Conservation (phyloP, 2,797 vertebrate genomes). For the Gambusia yucatana region DNA sequence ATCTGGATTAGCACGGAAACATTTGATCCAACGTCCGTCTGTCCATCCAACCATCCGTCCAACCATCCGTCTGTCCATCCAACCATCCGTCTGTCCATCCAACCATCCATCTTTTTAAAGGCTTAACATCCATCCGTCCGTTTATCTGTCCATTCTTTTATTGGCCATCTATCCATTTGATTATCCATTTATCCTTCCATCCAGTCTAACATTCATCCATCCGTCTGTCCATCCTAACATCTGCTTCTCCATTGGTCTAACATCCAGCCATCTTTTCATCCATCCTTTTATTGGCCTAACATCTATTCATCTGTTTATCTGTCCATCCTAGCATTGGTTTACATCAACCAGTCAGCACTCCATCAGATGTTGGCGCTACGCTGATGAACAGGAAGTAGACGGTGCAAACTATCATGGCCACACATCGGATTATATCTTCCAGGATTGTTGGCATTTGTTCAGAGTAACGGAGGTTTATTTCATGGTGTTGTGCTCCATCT, state of each 20-base stretch:
- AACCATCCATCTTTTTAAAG: too few species aligned
- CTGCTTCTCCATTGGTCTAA: background rate
- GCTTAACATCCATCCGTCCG: background rate
- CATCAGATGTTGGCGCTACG: too few species aligned
- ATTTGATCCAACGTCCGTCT: background rate
- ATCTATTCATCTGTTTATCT: background rate
- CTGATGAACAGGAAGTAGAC: too few species aligned
- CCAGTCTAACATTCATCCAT: too few species aligned
- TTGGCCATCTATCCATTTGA: background rate
- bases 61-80: too few species aligned
- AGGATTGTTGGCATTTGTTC: background rate
- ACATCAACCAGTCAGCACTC: background rate
- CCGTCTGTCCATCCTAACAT: too few species aligned
- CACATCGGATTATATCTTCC: too few species aligned
- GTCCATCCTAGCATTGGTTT: background rate
- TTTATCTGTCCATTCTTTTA: too few species aligned
- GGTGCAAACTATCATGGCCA: too few species aligned
- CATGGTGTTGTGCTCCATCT: conserved; percentile 55
- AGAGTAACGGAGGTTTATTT: conserved; percentile 3
- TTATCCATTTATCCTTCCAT: background rate
- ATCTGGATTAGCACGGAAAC: background rate
- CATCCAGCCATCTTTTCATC: background rate
- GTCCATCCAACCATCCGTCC: too few species aligned
- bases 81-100: too few species aligned
- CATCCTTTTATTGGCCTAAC: background rate